Percentiles rank a stretch among this genome's conserved stretches.
Conservation (phyloP, 2,888 invertebrate species). For the Trisateles emortualis region DNA sequence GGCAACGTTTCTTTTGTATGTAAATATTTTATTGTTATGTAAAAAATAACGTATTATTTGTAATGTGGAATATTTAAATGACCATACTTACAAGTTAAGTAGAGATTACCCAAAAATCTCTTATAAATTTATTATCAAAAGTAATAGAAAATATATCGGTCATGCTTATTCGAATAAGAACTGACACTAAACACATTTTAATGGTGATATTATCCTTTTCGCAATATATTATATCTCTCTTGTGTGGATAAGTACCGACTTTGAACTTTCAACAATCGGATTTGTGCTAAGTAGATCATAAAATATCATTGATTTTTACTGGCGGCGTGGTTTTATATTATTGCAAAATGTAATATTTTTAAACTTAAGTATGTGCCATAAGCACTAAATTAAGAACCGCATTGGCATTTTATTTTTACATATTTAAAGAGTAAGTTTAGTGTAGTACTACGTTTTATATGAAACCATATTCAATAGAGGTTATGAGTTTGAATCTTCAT, state of each 20-base stretch:
- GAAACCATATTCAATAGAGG: too few relatives aligned
- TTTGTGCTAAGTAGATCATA: constrained; percentile 75
- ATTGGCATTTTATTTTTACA: not conserved
- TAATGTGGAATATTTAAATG: constrained; percentile 38
- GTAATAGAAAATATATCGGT: constrained; percentile 67
- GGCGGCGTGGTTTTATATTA: constrained; percentile 24
- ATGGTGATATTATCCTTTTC: constrained; percentile 61
- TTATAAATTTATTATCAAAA: constrained; percentile 34
- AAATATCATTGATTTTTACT: constrained; percentile 65
- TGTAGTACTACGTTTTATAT: too few relatives aligned
- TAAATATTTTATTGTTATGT: constrained; percentile 79
- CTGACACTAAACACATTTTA: constrained; percentile 70
- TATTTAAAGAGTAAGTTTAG: not conserved
- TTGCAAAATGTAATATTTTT: constrained; percentile 53
- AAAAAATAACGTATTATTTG: constrained; percentile 56
- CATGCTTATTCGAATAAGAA: constrained; percentile 61
- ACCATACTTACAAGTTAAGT: constrained; percentile 36
- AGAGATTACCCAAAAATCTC: constrained; percentile 19
- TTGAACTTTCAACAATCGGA: constrained; percentile 67
- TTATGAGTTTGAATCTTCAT: too few relatives aligned
- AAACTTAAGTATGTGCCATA: constrained; percentile 7
- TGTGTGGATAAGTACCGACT: constrained; percentile 57
- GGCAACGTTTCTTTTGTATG: constrained; percentile 80
- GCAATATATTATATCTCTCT: constrained; percentile 51
- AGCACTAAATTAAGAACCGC: not conserved